Evolutionary conservation across 2,888 invertebrate genomes (phyloP).

Genomic region (Dicyrtoma fusca): DNA sequence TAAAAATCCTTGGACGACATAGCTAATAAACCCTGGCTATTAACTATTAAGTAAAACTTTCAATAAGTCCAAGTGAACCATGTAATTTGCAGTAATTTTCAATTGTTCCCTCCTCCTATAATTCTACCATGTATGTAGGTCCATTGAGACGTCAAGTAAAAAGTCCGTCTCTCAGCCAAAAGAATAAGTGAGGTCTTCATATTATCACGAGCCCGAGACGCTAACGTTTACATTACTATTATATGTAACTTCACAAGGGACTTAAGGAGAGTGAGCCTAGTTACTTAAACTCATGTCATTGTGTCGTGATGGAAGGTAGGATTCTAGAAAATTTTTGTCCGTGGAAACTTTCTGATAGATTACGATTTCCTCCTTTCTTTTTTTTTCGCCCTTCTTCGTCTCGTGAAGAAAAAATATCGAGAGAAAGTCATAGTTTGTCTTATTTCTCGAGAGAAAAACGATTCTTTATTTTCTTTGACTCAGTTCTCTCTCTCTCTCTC

Average conservation of each 20-base stretch:
- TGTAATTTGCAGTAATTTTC: conserved; percentile 35
- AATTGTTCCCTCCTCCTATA: conserved; percentile 30
- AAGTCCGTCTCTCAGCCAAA: background rate
- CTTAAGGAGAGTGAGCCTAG: too few species aligned
- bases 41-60: conserved; percentile 27
- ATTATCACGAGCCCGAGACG: too few species aligned
- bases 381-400: background rate
- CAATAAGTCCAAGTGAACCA: conserved; percentile 24
- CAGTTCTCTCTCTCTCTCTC: background rate
- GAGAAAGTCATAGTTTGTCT: conserved; percentile 32
- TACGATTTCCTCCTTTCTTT: conserved; percentile 22
- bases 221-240: too few species aligned
- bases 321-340: conserved; percentile 13
- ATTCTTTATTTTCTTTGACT: conserved; percentile 13
- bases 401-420: conserved; percentile 6
- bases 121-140: background rate
- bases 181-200: background rate
- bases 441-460: conserved; percentile 24
- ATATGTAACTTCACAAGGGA: too few species aligned
- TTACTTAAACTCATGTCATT: background rate
- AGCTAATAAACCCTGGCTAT: background rate
- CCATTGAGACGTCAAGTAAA: background rate
- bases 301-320: conserved; percentile 20
- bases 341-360: conserved; percentile 31
- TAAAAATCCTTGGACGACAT: too few species aligned